These are phyloP conservation scores for Proisotoma minuta DNA, from an alignment of 2,888 invertebrate species.

Conservation along the genomic window DNA sequence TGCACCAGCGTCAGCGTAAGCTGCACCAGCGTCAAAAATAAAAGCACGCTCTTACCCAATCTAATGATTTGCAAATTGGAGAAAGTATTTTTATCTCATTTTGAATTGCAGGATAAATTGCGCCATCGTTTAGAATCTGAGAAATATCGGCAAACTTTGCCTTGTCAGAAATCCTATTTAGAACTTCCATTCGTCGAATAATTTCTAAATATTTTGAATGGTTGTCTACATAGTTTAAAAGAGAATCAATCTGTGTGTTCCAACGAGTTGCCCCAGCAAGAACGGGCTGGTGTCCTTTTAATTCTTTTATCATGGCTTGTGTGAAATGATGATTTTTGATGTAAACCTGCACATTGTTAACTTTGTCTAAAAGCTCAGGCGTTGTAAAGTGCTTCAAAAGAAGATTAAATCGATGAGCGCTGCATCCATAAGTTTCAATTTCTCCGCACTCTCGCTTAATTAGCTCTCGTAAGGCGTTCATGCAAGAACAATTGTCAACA, in stretches of 20 bases:
- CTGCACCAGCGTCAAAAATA: too few relatives aligned
- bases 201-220: slow-evolving; percentile 19
- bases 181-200: not conserved
- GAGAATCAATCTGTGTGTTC: slow-evolving; percentile 13
- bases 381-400: slow-evolving; percentile 15
- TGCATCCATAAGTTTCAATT: slow-evolving; percentile 17
- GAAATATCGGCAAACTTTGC: not conserved
- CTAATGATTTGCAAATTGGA: not conserved
- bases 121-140: too few relatives aligned
- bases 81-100: not conserved
- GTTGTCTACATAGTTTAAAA: slow-evolving; percentile 8
- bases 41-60: not conserved
- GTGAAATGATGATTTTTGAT: slow-evolving; percentile 25
- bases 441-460: not conserved
- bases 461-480: not conserved
- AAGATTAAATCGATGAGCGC: slow-evolving; percentile 19
- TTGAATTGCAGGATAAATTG: too few relatives aligned
- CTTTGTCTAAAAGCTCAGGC: not conserved
- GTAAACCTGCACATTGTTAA: slow-evolving; percentile 16
- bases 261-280: slow-evolving; percentile 14
- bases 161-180: not conserved
- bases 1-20: too few relatives aligned
- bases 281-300: slow-evolving; percentile 6
- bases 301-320: not conserved
- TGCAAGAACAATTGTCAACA: slow-evolving; percentile 22